A percentile compares a stretch with the other conserved stretches of the same genome.
Conservation (phyloP, 1,140 invertebrate genomes). For the Agrypnia vestita region DNA sequence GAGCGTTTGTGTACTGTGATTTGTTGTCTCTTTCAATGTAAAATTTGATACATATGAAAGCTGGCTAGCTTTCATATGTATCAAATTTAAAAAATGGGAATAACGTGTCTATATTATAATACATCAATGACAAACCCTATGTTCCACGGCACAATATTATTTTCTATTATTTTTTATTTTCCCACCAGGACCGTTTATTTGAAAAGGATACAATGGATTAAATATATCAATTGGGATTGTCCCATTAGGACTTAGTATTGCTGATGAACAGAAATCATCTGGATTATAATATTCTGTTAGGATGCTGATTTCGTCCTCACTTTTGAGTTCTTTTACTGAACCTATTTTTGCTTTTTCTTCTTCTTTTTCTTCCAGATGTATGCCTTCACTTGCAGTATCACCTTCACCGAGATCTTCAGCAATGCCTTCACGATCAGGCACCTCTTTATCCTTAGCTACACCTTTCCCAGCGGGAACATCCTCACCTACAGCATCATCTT, state of each 20-base stretch:
- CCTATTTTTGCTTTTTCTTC: neutral
- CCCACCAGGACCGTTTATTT: neutral
- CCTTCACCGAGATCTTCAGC: neutral
- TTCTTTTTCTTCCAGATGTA: neutral
- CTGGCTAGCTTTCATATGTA: no score
- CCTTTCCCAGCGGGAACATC: neutral
- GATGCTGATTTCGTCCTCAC: constrained; percentile 21
- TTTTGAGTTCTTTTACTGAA: neutral
- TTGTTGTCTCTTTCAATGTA: no score
- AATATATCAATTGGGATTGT: constrained; percentile 67
- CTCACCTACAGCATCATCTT: neutral
- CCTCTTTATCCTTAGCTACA: neutral
- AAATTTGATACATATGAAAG: no score
- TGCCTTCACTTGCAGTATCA: neutral
- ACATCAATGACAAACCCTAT: no score
- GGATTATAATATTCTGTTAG: constrained; percentile 64
- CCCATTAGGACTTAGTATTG: constrained; percentile 64
- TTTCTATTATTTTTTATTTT: no score
- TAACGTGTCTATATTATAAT: no score
- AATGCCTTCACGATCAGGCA: neutral
- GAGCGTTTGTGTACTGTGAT: no score
- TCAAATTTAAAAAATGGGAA: no score
- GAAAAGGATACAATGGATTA: constrained; percentile 71
- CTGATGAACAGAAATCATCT: constrained; percentile 68
- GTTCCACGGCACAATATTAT: no score